Percentiles rank a stretch among this genome's conserved stretches.
Conservation (phyloP, 2,797 vertebrate genomes). For the Amphiprion clarkii region DNA sequence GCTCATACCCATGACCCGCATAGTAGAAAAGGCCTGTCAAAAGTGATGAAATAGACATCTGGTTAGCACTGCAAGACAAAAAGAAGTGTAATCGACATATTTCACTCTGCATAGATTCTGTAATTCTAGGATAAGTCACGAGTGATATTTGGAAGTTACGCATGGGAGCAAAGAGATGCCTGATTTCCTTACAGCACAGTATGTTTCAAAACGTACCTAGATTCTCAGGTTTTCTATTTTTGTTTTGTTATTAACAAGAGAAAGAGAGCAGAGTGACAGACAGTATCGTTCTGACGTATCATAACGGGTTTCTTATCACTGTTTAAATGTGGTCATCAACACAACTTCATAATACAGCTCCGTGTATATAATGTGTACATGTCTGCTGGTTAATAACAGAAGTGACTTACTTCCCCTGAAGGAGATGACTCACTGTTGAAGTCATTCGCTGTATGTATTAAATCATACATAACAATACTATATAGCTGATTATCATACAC, state of each 20-base stretch:
- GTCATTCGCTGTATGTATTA: not conserved
- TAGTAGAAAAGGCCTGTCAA: conserved; percentile 91
- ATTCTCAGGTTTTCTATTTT: not conserved
- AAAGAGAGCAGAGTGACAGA: conserved; percentile 10
- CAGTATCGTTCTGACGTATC: conserved; percentile 17
- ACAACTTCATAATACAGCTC: not conserved
- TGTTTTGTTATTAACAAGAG: conserved; percentile 29
- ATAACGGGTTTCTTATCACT: not conserved
- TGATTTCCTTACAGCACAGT: not conserved
- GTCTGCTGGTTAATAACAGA: conserved; percentile 11
- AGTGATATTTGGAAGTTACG: not conserved
- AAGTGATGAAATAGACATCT: conserved; percentile 10
- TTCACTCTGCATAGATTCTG: not conserved
- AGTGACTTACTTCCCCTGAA: not conserved
- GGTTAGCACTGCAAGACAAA: not conserved
- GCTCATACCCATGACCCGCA: conserved; percentile 92
- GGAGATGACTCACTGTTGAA: not conserved
- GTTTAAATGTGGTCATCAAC: not conserved
- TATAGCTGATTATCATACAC: not conserved
- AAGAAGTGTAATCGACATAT: not conserved
- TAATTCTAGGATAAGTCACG: not conserved
- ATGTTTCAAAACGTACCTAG: not conserved
- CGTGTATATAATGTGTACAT: not conserved
- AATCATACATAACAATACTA: not conserved
- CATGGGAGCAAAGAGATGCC: not conserved